Base-by-base conservation (phyloP, 2,797 vertebrate species). In the Cryptoprocta ferox region DNA sequence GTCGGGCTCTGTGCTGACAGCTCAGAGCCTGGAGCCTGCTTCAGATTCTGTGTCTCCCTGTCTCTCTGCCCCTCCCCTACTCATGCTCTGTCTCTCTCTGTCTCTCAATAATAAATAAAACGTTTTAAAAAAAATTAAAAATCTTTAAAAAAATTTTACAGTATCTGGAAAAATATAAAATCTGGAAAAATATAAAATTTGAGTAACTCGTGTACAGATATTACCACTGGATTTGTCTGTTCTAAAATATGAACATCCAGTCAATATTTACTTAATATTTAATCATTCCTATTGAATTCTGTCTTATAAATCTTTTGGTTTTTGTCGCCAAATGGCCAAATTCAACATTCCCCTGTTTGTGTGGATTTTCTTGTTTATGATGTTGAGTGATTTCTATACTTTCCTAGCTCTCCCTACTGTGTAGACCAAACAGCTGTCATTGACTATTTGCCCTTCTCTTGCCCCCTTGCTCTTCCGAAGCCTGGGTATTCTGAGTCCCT, bases 351-450 rank as follows among this genome's bases (percentile, higher is more conserved):
- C 3, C 26, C 30, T 28, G 2, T 42, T 86, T 21, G 26, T 35
- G 7, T 48, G 53, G 35, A 56, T 48, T 68, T 79, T 61, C 11
- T 42, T 48, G 59, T 48, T 39, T 19, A 50, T 21, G 10, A 26
- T 0, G 10, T n/a, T 26, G 4, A 37, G 26, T 0, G 0, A 19
- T 71, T 32, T 59, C 14, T 59, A 0, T 6, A 6, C 5, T 32
- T 26, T 26, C 0, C 30, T 24, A 24, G 30, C 70, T 71, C 12
- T 30, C 5, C 1, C 3, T 16, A 21, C 15, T 0, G 2, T 18
- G 8, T 5, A 7, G 9, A 50, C 10, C 15, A 10, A 7, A 30
- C 26, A 10, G 30, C 9, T 50, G 12, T 75, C 32, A 19, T 19
- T 59, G 15, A 24, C 35, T 63, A 0, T 24, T 24, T 21, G 26